Percentiles rank a stretch among this genome's conserved stretches.
Conservation (phyloP, 2,113 vertebrate genomes). For the Galeopterus variegatus region DNA sequence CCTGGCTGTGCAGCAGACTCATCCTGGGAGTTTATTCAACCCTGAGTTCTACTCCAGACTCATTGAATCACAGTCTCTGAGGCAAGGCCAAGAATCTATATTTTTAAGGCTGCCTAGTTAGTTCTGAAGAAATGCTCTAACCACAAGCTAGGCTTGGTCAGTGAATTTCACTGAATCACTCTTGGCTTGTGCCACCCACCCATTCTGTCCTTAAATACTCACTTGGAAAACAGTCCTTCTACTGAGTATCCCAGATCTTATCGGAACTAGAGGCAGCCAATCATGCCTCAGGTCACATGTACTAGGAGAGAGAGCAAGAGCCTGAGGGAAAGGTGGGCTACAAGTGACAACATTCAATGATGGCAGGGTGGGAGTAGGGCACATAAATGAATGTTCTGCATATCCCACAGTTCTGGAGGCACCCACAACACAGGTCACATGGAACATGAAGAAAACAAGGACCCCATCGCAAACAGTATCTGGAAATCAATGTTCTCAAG, state of each 20-base stretch:
- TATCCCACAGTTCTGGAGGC: not conserved
- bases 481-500: conserved; percentile 52
- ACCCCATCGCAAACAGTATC: not conserved
- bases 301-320: not conserved
- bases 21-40: conserved; percentile 23
- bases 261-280: not conserved
- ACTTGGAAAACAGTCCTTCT: conserved; percentile 29
- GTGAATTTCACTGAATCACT: conserved; percentile 40
- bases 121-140: conserved; percentile 44
- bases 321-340: not conserved
- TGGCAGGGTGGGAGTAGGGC: conserved; percentile 1
- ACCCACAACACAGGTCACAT: not conserved
- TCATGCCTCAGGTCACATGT: not conserved
- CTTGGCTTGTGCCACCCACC: not conserved
- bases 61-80: not conserved
- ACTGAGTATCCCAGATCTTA: conserved; percentile 28
- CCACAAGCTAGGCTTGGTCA: conserved; percentile 28
- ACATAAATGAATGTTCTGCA: not conserved
- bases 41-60: conserved; percentile 3
- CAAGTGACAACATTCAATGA: conserved; percentile 14
- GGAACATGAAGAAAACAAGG: conserved; percentile 28
- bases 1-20: not conserved
- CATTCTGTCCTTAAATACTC: not conserved
- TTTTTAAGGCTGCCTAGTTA: conserved; percentile 43
- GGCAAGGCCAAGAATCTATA: not conserved